phyloP scores from a whole-genome alignment of 2,113 vertebrate species.

The Callipepla squamata region DNA sequence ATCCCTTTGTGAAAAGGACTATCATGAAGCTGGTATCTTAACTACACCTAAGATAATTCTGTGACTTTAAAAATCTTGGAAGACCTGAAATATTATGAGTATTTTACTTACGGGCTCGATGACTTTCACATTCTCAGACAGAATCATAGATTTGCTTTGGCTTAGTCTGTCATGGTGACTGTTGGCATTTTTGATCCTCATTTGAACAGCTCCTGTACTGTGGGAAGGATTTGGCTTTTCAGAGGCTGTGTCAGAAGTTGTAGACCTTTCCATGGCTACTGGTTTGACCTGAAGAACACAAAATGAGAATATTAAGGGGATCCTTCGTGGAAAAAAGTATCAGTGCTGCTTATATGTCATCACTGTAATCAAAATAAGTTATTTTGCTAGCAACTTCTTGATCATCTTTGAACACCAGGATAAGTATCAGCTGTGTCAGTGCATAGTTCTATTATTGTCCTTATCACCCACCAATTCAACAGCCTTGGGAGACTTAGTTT shows the following conservation, averaged over 20 bases:
- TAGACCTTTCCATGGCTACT: slow-evolving; percentile 74
- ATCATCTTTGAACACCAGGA: slow-evolving; percentile 33
- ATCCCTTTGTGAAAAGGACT: neutral
- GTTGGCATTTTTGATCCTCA: slow-evolving; percentile 82
- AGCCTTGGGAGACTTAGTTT: slow-evolving; percentile 66
- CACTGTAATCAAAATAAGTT: neutral
- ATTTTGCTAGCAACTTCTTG: slow-evolving; percentile 35
- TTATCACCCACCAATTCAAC: slow-evolving; percentile 52
- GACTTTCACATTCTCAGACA: slow-evolving; percentile 76
- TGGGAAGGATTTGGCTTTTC: slow-evolving; percentile 73
- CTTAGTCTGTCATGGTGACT: slow-evolving; percentile 80
- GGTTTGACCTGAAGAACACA: slow-evolving; percentile 67
- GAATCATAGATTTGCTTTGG: slow-evolving; percentile 85
- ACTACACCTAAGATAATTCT: neutral
- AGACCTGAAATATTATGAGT: neutral
- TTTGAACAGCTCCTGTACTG: slow-evolving; percentile 75
- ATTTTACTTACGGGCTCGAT: slow-evolving; percentile 79
- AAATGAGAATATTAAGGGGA: slow-evolving; percentile 33
- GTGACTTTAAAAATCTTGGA: neutral
- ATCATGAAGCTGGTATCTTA: neutral
- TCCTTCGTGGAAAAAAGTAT: neutral
- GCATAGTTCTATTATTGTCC: slow-evolving; percentile 26
- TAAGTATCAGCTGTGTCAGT: slow-evolving; percentile 36
- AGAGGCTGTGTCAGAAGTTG: slow-evolving; percentile 54
- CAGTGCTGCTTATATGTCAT: neutral